Evolutionary conservation across 2,888 invertebrate genomes (phyloP), one percentile per base, ranked within the genome.

Genomic region (Lacanobia oleracea): DNA sequence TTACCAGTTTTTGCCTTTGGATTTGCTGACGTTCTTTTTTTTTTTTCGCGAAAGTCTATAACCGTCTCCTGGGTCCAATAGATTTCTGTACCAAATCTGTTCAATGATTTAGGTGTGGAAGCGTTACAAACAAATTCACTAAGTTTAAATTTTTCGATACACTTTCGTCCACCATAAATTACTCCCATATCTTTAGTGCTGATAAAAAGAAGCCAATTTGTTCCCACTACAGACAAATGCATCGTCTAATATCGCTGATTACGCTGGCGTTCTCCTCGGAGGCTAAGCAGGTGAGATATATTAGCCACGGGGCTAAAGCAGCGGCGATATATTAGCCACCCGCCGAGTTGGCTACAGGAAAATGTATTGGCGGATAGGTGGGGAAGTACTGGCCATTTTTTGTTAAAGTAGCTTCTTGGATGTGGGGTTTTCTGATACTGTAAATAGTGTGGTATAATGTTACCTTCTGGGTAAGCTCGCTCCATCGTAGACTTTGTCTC

Each of bases 271-370:
- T 48, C 27, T 18, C 72, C 56, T 63, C 2, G 27, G 51, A 27
- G 27, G 62, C 21, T 78, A 62, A 59, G 33, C 79, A 72, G 54
- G 62, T 18, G 51, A 75, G 78, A 75, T 75, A 72, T 72, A 75
- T 75, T 40, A 40, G 59, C 40, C 40, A 14, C 14, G 56, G 40
- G 57, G 51, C n/a, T 78, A 62, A 59, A 40, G 33, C 79, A 62
- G 50, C 33, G 21, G 51, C 78, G 78, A 75, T 75, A 72, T 72
- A 78, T 75, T 59, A 59, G 40, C 59, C 45, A 57, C 72, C 62
- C 56, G 21, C 18, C 21, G 8, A 51, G 27, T 27, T 45, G 23
- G 51, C 62, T 75, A 23, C 45, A 23, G 27, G 27, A 21, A 53
- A 72, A 75, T 72, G n/a, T 63, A 78, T 75, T 78, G 14, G 51